phyloP scores from a whole-genome alignment of 1,140 invertebrate species.

The Charaxes varanes region DNA sequence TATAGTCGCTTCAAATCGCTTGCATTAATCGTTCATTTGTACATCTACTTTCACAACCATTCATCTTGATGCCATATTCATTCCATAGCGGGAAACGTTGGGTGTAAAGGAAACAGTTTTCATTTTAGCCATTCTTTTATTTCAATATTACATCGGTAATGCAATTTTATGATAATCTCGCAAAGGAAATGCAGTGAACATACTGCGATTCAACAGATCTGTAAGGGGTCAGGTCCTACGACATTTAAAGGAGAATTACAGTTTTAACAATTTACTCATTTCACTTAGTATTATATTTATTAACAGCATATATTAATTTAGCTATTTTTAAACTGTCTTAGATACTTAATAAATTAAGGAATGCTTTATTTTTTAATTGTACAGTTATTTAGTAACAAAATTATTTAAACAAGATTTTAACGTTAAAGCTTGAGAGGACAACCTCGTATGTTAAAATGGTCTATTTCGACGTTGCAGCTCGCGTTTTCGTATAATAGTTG shows the following conservation, averaged over 20 bases:
- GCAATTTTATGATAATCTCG: constrained; percentile 17
- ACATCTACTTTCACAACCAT: not conserved
- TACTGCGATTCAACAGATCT: constrained; percentile 22
- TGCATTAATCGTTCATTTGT: no score
- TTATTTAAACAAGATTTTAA: constrained; percentile 1
- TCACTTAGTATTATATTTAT: constrained; percentile 8
- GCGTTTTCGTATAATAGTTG: no score
- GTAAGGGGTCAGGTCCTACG: not conserved
- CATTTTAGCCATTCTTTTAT: constrained; percentile 59
- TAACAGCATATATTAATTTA: constrained; percentile 6
- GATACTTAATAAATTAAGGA: no score
- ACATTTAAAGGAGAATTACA: constrained; percentile 7
- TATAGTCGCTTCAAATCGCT: no score
- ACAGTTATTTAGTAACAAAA: constrained; percentile 7
- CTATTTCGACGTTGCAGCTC: no score
- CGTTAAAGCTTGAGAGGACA: not conserved
- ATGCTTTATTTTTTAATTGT: no score
- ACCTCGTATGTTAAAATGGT: not conserved
- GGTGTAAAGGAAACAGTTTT: constrained; percentile 67
- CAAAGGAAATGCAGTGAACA: constrained; percentile 32
- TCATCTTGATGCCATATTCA: no score
- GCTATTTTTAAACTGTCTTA: no score
- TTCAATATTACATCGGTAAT: constrained; percentile 52
- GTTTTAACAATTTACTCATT: constrained; percentile 8
- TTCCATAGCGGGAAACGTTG: constrained; percentile 35